phyloP scores from a whole-genome alignment of 2,888 invertebrate species.

The Polylopha cassiicola region DNA sequence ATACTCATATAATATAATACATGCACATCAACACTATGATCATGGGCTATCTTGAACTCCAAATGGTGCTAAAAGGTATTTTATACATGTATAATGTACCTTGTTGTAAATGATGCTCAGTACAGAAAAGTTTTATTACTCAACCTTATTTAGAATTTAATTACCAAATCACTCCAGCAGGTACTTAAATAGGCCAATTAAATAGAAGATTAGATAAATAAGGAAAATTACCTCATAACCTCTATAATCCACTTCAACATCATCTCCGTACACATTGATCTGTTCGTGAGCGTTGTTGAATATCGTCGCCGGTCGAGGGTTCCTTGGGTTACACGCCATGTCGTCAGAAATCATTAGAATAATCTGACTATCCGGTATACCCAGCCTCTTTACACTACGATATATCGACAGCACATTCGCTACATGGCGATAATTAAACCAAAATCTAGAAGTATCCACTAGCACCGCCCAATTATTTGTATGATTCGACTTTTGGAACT shows the following conservation, averaged over 20 bases:
- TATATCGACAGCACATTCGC: constrained; percentile 99
- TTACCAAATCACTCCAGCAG: too few species aligned
- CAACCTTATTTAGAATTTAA: too few species aligned
- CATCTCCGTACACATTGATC: constrained; percentile 99
- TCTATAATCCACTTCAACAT: constrained; percentile 98
- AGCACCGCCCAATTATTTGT: constrained; percentile 99
- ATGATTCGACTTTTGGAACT: constrained; percentile 83
- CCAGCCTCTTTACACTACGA: constrained; percentile 96
- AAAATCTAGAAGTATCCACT: constrained; percentile 98
- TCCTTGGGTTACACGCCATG: constrained; percentile 99
- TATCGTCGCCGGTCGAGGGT: constrained; percentile 97
- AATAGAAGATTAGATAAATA: too few species aligned
- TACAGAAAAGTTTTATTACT: too few species aligned
- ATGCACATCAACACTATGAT: too few species aligned
- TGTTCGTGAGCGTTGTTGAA: constrained; percentile 99
- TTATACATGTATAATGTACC: too few species aligned
- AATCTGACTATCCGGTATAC: constrained; percentile 99
- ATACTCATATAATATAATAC: too few species aligned
- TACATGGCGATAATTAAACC: constrained; percentile 99
- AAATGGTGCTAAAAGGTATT: too few species aligned
- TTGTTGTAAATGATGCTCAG: too few species aligned
- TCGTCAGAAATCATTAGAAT: constrained; percentile 99
- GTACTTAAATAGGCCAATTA: too few species aligned
- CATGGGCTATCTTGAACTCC: too few species aligned
- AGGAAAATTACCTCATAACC: constrained; percentile 85